phyloP scores from a whole-genome alignment of 2,888 invertebrate species.

The Sthenelais limicola region DNA sequence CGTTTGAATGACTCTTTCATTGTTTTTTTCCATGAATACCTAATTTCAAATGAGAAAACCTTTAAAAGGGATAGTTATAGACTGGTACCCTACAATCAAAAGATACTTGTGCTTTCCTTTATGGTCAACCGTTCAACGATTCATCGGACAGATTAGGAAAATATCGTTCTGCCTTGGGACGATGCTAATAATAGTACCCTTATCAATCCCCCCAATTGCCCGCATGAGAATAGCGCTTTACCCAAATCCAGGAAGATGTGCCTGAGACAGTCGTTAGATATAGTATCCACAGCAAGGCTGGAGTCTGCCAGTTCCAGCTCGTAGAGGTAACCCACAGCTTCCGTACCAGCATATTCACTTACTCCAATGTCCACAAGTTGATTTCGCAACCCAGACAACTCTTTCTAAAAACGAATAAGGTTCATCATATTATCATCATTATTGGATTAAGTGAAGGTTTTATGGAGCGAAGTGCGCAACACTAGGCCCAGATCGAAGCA shows the following conservation, averaged over 20 bases:
- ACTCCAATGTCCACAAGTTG: constrained; percentile 52
- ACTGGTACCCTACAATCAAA: no score
- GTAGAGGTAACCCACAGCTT: constrained; percentile 29
- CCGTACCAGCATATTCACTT: constrained; percentile 46
- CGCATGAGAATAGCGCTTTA: constrained; percentile 16
- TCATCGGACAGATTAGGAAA: no score
- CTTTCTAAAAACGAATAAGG: constrained; percentile 36
- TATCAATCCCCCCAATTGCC: background rate
- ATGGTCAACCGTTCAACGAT: no score
- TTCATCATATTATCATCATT: background rate
- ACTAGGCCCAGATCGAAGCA: no score
- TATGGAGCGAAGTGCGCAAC: no score
- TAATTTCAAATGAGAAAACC: no score
- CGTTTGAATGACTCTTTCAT: no score
- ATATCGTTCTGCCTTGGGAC: no score
- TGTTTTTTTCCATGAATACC: no score
- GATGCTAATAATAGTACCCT: background rate
- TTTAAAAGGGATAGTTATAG: no score
- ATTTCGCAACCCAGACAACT: constrained; percentile 45
- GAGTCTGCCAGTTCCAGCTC: constrained; percentile 41
- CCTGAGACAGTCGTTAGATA: constrained; percentile 43
- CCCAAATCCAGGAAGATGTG: constrained; percentile 50
- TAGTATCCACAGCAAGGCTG: constrained; percentile 21
- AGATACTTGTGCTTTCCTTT: no score
- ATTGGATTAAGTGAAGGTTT: no score